Base-by-base conservation (phyloP, 2,113 vertebrate species). In the Trichomycterus rosablanca region DNA sequence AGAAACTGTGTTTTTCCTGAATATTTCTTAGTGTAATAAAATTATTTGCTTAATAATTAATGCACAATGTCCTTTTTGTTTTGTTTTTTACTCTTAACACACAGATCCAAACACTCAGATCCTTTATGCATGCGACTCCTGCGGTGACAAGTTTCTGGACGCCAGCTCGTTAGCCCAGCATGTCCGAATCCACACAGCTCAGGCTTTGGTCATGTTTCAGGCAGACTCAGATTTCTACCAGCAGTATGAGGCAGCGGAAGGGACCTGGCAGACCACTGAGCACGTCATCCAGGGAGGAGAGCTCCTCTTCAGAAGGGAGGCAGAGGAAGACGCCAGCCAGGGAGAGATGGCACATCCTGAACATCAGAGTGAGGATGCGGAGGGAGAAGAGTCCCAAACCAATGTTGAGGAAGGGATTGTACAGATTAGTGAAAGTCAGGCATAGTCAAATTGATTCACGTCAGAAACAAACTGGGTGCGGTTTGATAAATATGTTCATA, bases 161-260 rank as follows among this genome's bases (percentile, higher is more conserved):
- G 93, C 93, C 57, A 91, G 74, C 76, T 97, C 93, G 67, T 78
- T 98, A 56, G 95, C 95, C 0, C 93, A 97, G 82, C 95, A 98
- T 0, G 93, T 98, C 4, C 93, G 95, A 63, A 94, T 98, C 78
- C 95, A 98, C 89, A 98, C 95, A 0, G 95, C 95, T 1, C 94
- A 98, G 77, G 95, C 95, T 0, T 76, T 98, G 71, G 95, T 98
- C 79, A 97, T 98, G 94, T 97, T 98, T 83, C 95, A 97, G 84
- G 92, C 94, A 0, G 95, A 98, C 45, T 89, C 93, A 0, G 95
- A 98, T 86, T 96, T 95, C 78, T 98, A 97, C 80, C 95, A 98
- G 77, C 94, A 95, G 60, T 92, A 95, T 0, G 56, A 59, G 12
- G 75, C 89, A 0, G 35, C 86, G 0, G 71, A 87, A 3, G 26